phyloP scores from a whole-genome alignment of 1,140 invertebrate species.

The Pogonus chalceus region DNA sequence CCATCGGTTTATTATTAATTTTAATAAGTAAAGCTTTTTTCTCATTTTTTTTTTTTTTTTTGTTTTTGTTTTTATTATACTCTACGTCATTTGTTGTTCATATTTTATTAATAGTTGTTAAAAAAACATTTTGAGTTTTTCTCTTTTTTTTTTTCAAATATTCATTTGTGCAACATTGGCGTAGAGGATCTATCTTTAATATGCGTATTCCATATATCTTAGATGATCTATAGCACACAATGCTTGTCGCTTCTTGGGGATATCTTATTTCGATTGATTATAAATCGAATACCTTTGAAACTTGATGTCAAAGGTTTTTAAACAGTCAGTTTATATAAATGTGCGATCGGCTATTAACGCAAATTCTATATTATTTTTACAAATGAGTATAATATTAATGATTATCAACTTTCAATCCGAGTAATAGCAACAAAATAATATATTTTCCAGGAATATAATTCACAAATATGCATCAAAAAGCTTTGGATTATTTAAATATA shows the following conservation, averaged over 20 bases:
- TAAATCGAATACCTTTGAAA: neutral
- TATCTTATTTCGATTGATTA: neutral
- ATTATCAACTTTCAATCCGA: conserved; percentile 4
- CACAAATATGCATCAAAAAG: conserved; percentile 7
- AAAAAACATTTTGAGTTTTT: neutral
- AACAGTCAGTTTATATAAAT: neutral
- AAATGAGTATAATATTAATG: neutral
- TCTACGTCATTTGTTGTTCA: too few species aligned
- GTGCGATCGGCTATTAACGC: neutral
- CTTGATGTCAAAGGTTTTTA: neutral
- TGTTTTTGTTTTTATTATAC: too few species aligned
- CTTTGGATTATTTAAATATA: neutral
- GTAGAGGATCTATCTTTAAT: too few species aligned
- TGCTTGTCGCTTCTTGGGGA: neutral
- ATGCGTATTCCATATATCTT: too few species aligned
- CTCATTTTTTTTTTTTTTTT: neutral
- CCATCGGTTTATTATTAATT: neutral
- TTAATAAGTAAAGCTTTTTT: neutral
- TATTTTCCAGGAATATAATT: conserved; percentile 5
- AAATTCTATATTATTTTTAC: conserved; percentile 3
- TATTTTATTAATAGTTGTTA: neutral
- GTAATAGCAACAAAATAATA: neutral
- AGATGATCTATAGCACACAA: neutral
- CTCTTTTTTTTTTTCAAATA: neutral
- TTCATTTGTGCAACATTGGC: too few species aligned